Base-by-base conservation (phyloP, 2,797 vertebrate genomes). In the Acipenser oxyrinchus region DNA sequence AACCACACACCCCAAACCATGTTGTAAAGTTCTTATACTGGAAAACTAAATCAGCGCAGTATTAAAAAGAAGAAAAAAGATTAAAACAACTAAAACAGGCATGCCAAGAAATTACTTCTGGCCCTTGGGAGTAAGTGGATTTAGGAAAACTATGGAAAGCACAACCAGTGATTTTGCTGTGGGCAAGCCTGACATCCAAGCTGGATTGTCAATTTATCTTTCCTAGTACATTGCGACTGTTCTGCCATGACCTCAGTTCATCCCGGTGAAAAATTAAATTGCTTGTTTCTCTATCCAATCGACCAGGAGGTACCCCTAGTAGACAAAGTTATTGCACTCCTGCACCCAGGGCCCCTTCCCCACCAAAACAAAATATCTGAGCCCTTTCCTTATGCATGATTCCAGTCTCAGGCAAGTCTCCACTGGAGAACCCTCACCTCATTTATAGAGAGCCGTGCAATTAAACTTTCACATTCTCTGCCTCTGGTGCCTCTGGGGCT, bases 331-430 rank as follows among this genome's bases (percentile, higher is more conserved):
- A 10, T 18, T 37, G 37, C 7, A 50, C 66, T 23, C 60, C 6
- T 12, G 11, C 51, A 49, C 68, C 49, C 10, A 61, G 62, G 62
- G 49, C 15, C 67, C 48, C 50, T 37, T n/a, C 48, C 57, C 9
- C 23, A 37, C 23, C 23, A n/a, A 62, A 62, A 62, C 58, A 52
- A 50, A n/a, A 66, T 67, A 66, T 66, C 69, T 53, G 49, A 49
- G 60, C 58, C 48, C 69, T 59, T 70, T 49, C 51, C 23, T 51
- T 63, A 63, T 62, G 52, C 61, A 51, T 48, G 18, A 62, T 55
- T 70, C 69, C 59, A 9, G 48, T 70, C 63, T 66, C 65, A 66
- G 59, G 66, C 49, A 52, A 51, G 60, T 60, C 69, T 49, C 60
- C 48, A 52, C 15, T 57, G 60, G 61, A 60, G 49, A 59, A 66